Evolutionary conservation across 2,888 invertebrate species (phyloP).

Genomic region (Bhutanitis thaidina): DNA sequence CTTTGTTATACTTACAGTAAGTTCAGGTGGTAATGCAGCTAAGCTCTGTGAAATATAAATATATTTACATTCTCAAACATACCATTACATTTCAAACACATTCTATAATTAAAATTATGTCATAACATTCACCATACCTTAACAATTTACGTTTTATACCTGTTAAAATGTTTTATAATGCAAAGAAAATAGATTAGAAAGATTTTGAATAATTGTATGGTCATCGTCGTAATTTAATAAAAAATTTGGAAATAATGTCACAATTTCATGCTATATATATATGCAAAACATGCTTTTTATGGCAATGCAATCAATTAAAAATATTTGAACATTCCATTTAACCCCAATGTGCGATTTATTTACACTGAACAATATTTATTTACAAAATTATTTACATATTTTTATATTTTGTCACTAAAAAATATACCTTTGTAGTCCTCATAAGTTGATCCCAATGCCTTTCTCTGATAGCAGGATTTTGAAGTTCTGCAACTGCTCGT

Average conservation of each 20-base stretch:
- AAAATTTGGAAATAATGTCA: no score
- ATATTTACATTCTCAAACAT: slow-evolving; percentile 68
- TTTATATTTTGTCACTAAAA: slow-evolving; percentile 22
- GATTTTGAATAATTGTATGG: no score
- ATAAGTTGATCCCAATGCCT: slow-evolving; percentile 98
- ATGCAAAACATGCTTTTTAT: slow-evolving; percentile 23
- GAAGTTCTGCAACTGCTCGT: slow-evolving; percentile 95
- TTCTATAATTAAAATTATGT: background rate
- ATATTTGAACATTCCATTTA: slow-evolving; percentile 4
- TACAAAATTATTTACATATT: slow-evolving; percentile 23
- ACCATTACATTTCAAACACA: slow-evolving; percentile 23
- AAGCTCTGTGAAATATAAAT: slow-evolving; percentile 86
- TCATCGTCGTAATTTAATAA: no score
- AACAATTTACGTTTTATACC: no score
- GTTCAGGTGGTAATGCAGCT: slow-evolving; percentile 88
- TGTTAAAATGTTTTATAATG: no score
- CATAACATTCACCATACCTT: background rate
- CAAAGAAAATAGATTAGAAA: no score
- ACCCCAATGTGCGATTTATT: slow-evolving; percentile 14
- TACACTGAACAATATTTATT: slow-evolving; percentile 37
- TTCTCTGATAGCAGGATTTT: slow-evolving; percentile 97
- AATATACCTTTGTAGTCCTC: slow-evolving; percentile 93
- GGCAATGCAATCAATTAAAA: background rate
- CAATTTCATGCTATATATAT: no score
- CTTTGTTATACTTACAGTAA: slow-evolving; percentile 84